Conservation (phyloP, 1,140 invertebrate species). For the Lutraria rhynchaena region DNA sequence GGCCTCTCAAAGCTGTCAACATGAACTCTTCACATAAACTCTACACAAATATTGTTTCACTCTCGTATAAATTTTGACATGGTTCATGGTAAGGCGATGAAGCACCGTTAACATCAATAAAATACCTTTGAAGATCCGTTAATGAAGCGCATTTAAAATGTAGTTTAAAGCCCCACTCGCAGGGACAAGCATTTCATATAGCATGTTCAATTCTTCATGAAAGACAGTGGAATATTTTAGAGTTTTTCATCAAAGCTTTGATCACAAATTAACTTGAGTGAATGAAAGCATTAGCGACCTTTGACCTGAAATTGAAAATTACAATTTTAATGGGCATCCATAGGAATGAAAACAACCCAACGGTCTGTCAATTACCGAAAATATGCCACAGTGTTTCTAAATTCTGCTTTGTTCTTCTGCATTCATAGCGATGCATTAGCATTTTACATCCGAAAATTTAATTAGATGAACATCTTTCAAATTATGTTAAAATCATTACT, state of each 20-base stretch:
- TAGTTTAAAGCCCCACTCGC: constrained; percentile 5
- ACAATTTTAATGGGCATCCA: constrained; percentile 11
- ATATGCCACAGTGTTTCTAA: background rate
- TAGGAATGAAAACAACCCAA: constrained; percentile 40
- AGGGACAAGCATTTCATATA: constrained; percentile 29
- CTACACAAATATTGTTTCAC: too few species aligned
- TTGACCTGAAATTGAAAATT: constrained; percentile 21
- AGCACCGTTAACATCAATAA: constrained; percentile 40
- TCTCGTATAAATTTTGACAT: constrained; percentile 1
- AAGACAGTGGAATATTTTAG: constrained; percentile 42
- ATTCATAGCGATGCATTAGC: background rate
- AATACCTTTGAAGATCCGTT: constrained; percentile 9
- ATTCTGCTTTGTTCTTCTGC: background rate
- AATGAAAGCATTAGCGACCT: constrained; percentile 39
- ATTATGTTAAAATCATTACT: constrained; percentile 41
- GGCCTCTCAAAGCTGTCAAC: too few species aligned
- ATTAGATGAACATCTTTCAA: constrained; percentile 48
- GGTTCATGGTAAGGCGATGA: background rate
- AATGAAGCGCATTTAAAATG: constrained; percentile 46
- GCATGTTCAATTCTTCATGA: background rate
- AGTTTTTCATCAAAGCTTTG: constrained; percentile 43
- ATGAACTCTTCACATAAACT: too few species aligned
- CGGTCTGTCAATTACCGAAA: constrained; percentile 9
- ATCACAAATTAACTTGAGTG: constrained; percentile 25
- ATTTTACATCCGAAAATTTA: constrained; percentile 47